phyloP scores from a whole-genome alignment of 2,113 vertebrate genomes.

The Chloebia gouldiae region DNA sequence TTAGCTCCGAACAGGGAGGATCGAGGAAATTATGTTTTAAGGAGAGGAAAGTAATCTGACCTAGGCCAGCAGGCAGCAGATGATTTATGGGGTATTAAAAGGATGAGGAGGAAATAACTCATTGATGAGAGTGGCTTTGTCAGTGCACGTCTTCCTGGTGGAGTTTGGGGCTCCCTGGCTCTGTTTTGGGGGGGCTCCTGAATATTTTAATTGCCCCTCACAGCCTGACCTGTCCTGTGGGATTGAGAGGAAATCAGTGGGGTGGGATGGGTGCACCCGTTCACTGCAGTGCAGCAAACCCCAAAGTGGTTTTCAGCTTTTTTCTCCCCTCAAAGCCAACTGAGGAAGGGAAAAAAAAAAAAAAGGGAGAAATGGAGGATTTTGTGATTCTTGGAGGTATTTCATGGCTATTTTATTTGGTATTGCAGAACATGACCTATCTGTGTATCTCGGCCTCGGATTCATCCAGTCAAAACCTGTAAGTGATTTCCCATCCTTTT shows the following conservation, averaged over 20 bases:
- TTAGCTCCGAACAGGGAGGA: neutral
- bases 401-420: neutral
- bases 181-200: neutral
- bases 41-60: neutral
- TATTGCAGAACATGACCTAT: slow-evolving; percentile 83
- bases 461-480: slow-evolving; percentile 85
- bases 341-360: neutral
- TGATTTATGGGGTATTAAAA: slow-evolving; percentile 23
- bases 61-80: neutral
- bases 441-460: slow-evolving; percentile 87
- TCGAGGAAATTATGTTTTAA: neutral
- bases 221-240: neutral
- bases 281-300: neutral
- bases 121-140: neutral
- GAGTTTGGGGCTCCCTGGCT: neutral
- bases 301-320: neutral
- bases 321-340: rapidly evolving
- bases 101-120: neutral
- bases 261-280: neutral
- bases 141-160: neutral
- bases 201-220: rapidly evolving
- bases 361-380: neutral
- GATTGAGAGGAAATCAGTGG: neutral
- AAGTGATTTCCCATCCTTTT: slow-evolving; percentile 50
- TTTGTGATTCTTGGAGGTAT: neutral